Conservation (phyloP, 2,113 vertebrate genomes). For the Cebus imitator region DNA sequence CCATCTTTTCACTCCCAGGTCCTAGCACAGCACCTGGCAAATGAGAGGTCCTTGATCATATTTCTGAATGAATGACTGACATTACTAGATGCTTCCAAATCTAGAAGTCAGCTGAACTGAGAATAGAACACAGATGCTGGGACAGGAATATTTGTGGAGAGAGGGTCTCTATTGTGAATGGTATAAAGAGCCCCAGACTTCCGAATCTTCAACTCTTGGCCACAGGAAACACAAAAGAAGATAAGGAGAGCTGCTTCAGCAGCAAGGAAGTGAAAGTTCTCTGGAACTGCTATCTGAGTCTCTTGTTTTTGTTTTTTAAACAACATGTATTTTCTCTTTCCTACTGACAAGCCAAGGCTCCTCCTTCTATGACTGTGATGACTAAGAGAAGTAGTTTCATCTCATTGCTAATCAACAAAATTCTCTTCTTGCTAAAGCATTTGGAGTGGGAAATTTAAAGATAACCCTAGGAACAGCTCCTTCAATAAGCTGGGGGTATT, state of each 20-base stretch:
- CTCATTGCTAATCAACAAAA: background rate
- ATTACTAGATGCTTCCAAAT: background rate
- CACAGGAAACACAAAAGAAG: background rate
- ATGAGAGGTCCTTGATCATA: background rate
- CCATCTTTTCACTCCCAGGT: background rate
- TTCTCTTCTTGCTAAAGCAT: background rate
- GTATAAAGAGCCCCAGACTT: background rate
- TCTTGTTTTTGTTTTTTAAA: background rate
- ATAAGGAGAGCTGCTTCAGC: background rate
- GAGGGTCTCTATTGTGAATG: background rate
- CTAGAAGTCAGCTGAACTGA: background rate
- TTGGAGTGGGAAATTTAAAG: background rate
- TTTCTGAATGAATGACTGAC: background rate
- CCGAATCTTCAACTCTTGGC: background rate
- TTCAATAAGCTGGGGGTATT: background rate
- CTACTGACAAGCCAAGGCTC: background rate
- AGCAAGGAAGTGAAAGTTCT: background rate
- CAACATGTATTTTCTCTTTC: background rate
- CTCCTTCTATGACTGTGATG: background rate
- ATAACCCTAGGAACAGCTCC: background rate
- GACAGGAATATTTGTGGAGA: background rate
- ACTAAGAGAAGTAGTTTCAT: background rate
- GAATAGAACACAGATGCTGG: background rate
- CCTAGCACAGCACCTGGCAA: background rate
- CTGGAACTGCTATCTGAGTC: background rate